Evolutionary conservation across 2,113 vertebrate species (phyloP).

Genomic region (Smithornis capensis): DNA sequence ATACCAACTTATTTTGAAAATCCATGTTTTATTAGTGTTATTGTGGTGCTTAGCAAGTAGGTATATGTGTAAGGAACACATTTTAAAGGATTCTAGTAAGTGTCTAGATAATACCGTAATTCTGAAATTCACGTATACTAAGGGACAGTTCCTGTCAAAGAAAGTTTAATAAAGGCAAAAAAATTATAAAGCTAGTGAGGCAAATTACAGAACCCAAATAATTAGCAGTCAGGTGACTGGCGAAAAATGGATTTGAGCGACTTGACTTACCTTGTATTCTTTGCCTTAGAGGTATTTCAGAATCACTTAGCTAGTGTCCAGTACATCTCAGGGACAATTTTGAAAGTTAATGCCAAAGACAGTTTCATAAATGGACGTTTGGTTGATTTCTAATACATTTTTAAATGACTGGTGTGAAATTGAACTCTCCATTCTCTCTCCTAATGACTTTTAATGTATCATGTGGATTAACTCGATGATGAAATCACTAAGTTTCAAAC

Average conservation of each 20-base stretch:
- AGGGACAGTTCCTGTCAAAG: neutral
- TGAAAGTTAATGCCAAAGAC: neutral
- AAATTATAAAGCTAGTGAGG: neutral
- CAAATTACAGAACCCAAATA: neutral
- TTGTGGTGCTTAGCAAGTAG: neutral
- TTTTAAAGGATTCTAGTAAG: neutral
- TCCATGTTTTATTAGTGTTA: neutral
- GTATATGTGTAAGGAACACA: neutral
- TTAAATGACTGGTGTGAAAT: neutral
- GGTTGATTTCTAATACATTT: neutral
- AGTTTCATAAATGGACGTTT: neutral
- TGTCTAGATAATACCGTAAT: neutral
- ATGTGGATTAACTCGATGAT: neutral
- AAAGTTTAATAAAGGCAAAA: neutral
- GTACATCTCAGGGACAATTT: neutral
- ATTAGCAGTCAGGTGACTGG: neutral
- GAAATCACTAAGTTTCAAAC: neutral
- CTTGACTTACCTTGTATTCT: neutral
- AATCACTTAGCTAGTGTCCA: neutral
- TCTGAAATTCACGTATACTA: neutral
- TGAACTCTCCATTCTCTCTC: neutral
- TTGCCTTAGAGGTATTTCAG: neutral
- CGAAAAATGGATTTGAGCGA: neutral
- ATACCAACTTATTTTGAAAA: neutral
- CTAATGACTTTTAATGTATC: neutral